These are phyloP conservation scores for Zosterops pallidus DNA, from an alignment of 2,113 vertebrate genomes.

Conservation along the genomic window DNA sequence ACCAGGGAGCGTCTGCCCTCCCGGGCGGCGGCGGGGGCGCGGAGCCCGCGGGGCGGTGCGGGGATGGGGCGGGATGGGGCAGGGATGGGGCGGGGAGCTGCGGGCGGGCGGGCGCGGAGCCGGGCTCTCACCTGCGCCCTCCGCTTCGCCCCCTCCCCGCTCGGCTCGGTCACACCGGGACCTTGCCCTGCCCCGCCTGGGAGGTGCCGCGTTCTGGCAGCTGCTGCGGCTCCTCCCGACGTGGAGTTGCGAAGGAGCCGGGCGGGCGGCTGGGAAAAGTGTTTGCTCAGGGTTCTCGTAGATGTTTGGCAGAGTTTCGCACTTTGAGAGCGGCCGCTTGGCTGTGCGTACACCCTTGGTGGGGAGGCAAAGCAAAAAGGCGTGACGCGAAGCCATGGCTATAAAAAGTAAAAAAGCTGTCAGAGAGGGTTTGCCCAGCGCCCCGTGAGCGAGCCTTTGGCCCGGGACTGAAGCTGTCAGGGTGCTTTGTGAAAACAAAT, in stretches of 20 bases:
- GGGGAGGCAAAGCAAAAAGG: neutral
- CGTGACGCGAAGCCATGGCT: neutral
- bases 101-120: neutral
- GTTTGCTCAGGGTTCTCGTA: neutral
- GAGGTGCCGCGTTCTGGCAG: neutral
- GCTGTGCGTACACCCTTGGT: neutral
- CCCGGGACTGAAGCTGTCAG: neutral
- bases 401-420: neutral
- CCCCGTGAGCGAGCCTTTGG: neutral
- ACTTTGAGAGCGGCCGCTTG: neutral
- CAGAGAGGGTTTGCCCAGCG: neutral
- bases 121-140: neutral
- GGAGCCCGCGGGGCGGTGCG: neutral
- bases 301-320: neutral
- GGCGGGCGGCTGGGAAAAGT: neutral
- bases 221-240: fast-evolving
- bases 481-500: neutral
- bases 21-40: neutral
- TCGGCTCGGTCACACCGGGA: fast-evolving
- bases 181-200: neutral
- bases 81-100: neutral
- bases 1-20: neutral
- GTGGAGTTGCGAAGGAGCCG: neutral
- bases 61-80: neutral
- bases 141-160: too few relatives aligned